Conservation (phyloP, 2,888 invertebrate genomes). For the Polymixis flavicincta region DNA sequence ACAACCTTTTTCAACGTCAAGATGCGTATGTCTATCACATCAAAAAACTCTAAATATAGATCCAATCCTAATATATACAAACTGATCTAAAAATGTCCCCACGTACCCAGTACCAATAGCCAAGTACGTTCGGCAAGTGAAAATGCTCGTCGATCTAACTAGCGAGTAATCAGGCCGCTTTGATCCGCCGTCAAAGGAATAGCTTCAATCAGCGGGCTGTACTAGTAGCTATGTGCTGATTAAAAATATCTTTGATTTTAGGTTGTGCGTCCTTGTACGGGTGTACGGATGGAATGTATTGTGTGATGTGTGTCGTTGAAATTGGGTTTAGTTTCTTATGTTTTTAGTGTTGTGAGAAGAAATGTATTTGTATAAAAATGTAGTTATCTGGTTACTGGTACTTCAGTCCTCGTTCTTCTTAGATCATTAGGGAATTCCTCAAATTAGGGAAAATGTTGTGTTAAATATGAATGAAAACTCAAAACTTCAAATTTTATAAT, state of each 20-base stretch:
- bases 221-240: constrained; percentile 53
- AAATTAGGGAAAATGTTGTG: background rate
- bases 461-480: background rate
- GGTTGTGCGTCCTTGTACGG: background rate
- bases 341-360: background rate
- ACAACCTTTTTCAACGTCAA: background rate
- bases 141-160: constrained; percentile 57
- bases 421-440: background rate
- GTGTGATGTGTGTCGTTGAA: background rate
- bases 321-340: background rate
- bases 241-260: constrained; percentile 64
- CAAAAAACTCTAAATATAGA: background rate
- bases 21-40: background rate
- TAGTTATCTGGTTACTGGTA: background rate
- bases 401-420: background rate
- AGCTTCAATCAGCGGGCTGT: constrained; percentile 70
- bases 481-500: background rate
- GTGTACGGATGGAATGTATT: constrained; percentile 1
- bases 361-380: background rate
- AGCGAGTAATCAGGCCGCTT: constrained; percentile 75
- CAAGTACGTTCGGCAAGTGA: constrained; percentile 40
- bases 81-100: constrained; percentile 15
- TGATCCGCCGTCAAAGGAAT: constrained; percentile 77
- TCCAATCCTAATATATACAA: background rate
- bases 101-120: background rate